Conservation (phyloP, 2,888 invertebrate species). For the Oscheius sp. region DNA sequence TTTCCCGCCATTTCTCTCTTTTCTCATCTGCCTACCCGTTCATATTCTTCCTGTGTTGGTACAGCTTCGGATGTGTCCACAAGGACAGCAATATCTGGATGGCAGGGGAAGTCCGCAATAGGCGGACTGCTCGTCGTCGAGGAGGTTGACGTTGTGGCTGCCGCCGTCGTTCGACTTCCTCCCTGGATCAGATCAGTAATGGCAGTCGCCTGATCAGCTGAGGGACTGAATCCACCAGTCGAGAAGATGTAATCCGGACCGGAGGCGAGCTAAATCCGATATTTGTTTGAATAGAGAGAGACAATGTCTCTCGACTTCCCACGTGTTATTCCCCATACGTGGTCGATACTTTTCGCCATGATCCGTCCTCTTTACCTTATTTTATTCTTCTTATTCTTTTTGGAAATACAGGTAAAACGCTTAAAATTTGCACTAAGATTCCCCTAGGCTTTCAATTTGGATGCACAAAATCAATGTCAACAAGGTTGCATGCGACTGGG, state of each 20-base stretch:
- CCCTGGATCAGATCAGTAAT: conserved; percentile 30
- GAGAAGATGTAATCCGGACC: conserved; percentile 27
- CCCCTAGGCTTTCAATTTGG: conserved; percentile 4
- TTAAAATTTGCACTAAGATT: not conserved
- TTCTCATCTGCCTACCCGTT: not conserved
- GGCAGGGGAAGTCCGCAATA: conserved; percentile 32
- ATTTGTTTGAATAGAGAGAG: not conserved
- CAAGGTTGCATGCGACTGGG: not conserved
- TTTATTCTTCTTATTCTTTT: not conserved
- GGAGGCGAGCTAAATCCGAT: conserved; percentile 23
- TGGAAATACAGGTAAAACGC: not conserved
- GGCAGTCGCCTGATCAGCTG: conserved; percentile 15
- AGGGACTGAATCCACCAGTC: not conserved
- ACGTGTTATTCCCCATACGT: not conserved
- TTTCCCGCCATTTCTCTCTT: no score
- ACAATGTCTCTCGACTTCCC: not conserved
- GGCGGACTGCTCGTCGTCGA: conserved; percentile 20
- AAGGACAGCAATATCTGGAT: conserved; percentile 47
- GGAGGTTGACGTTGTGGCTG: conserved; percentile 1
- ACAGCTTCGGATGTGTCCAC: conserved; percentile 45
- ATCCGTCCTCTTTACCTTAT: not conserved
- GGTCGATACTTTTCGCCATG: not conserved
- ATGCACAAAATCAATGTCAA: conserved; percentile 10
- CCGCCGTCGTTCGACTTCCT: not conserved
- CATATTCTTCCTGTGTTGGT: conserved; percentile 35